A percentile compares a stretch with the other conserved stretches of the same genome.
Evolutionary conservation across 2,888 invertebrate genomes (phyloP).

Genomic region (Petrolisthes cinctipes): DNA sequence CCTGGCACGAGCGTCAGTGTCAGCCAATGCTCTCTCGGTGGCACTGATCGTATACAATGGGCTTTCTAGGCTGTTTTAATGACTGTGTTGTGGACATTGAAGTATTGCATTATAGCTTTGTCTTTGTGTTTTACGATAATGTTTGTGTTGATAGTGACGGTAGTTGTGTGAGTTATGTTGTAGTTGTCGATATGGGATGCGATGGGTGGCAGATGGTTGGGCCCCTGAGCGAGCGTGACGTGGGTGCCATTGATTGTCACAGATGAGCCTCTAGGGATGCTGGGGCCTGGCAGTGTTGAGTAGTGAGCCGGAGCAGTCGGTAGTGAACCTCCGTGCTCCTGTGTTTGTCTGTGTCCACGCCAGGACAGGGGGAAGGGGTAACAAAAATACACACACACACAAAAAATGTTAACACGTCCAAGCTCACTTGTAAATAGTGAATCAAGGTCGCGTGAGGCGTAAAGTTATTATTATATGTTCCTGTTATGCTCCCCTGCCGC

Average conservation of each 20-base stretch:
- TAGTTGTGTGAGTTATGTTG: background rate
- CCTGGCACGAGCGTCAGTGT: background rate
- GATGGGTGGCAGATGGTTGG: background rate
- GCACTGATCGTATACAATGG: background rate
- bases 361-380: background rate
- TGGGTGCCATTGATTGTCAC: background rate
- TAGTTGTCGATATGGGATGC: background rate
- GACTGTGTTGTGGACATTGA: background rate
- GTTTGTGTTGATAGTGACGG: background rate
- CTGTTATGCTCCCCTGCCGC: no score
- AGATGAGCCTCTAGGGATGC: background rate
- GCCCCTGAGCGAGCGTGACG: background rate
- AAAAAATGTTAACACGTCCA: background rate
- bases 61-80: background rate
- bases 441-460: background rate
- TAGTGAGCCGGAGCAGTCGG: background rate
- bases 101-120: background rate
- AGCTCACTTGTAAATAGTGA: background rate
- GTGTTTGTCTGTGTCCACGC: conserved; percentile 7
- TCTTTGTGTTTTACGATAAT: background rate
- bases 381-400: background rate
- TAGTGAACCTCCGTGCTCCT: background rate
- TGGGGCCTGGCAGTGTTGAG: background rate
- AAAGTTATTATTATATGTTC: background rate
- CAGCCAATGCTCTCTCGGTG: background rate